Percentiles rank a stretch among this genome's conserved stretches.
Evolutionary conservation across 2,113 vertebrate genomes (phyloP).

Genomic region (Oenanthe oenanthe): DNA sequence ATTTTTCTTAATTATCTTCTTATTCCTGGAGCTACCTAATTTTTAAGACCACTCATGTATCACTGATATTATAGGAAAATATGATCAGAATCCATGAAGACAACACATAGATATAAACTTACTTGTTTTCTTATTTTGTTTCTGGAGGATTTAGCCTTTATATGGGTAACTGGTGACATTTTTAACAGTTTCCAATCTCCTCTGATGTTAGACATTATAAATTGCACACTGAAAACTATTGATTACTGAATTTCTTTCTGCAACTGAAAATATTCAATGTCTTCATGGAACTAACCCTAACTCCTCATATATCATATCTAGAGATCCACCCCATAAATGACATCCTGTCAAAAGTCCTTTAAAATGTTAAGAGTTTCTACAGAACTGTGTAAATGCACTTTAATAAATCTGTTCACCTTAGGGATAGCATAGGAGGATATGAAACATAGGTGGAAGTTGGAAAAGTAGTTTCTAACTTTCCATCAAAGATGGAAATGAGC

Average conservation of each 20-base stretch:
- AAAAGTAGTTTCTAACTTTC: background rate
- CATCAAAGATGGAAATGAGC: background rate
- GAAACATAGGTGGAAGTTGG: background rate
- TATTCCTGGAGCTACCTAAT: background rate
- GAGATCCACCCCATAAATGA: background rate
- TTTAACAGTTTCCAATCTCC: conserved; percentile 38
- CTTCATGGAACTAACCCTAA: background rate
- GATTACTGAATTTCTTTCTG: background rate
- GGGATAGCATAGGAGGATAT: background rate
- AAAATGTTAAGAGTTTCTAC: background rate
- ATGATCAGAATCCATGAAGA: background rate
- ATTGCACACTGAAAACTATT: background rate
- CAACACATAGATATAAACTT: background rate
- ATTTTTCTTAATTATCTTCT: background rate
- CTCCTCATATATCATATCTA: background rate
- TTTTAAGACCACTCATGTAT: conserved; percentile 22
- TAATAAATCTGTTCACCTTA: background rate
- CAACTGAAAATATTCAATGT: background rate
- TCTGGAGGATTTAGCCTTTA: conserved; percentile 25
- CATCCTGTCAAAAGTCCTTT: background rate
- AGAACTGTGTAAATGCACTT: background rate
- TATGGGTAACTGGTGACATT: conserved; percentile 54
- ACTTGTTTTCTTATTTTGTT: conserved; percentile 26
- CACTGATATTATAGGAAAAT: background rate
- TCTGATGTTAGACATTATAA: conserved; percentile 42